Base-by-base conservation (phyloP, 2,888 invertebrate species). In the Yponomeuta evonymella region DNA sequence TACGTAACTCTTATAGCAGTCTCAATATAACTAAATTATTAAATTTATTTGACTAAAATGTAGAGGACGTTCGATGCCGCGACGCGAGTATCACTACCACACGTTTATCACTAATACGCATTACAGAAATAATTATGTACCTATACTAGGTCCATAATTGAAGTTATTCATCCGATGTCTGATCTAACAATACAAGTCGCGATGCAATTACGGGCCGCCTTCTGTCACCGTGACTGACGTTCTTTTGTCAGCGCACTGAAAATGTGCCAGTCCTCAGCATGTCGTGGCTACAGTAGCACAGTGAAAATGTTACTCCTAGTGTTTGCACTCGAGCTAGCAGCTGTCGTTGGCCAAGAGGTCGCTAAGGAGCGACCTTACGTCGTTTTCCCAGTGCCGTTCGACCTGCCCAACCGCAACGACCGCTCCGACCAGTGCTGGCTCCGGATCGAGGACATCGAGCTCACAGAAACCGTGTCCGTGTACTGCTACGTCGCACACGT, bases 351-450 rank as follows among this genome's bases (percentile, higher is more conserved):
- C 67, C 51, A 76, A 65, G 76, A 74, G 51, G 76, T 71, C 15
- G 82, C 78, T 73, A 77, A 76, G 51, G 76, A 76, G 69, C 84
- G 81, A 74, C 82, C 86, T 23, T 82, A 84, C 71, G 48, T 78
- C 68, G 74, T 83, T 62, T 79, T 89, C 36, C 90, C 90, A 1
- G 76, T 91, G 71, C 91, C 91, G 9, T 78, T 91, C 71, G 87
- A 89, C 64, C 73, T 90, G 70, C 91, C 91, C 15, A 81, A 77
- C 74, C 83, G 91, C 8, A 92, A 90, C 80, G 91, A 91, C 29
- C 87, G 87, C 58, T 77, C 91, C 2, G 81, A 87, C 1, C 91
- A 92, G 73, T 92, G 91, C 77, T 92, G 90, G 88, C 75, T 92
- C 23, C 77, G 91, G 68, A 83, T 92, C 36, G 90, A 92, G 76